These are phyloP conservation scores for Acrossocheilus wenchowensis DNA, from an alignment of 2,797 vertebrate genomes.

Conservation along the genomic window DNA sequence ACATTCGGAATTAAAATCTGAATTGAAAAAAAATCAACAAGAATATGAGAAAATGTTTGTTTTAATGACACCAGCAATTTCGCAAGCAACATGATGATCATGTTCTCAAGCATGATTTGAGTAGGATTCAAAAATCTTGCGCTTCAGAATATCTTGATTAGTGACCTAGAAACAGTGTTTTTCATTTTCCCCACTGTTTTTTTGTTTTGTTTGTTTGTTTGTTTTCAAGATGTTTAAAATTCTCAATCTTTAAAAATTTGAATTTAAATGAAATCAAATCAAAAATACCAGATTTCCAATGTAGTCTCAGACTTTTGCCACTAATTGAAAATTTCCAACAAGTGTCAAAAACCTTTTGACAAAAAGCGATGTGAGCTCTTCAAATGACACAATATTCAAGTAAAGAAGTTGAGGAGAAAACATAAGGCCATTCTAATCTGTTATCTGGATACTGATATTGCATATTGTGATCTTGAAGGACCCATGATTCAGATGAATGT, in stretches of 20 bases:
- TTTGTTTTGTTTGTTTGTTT: background rate
- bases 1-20: background rate
- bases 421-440: conserved; percentile 35
- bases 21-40: background rate
- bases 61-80: background rate
- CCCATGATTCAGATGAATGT: conserved; percentile 6
- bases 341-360: conserved; percentile 47
- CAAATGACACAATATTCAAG: background rate
- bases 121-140: background rate
- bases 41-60: background rate
- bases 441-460: conserved; percentile 26
- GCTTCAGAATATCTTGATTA: background rate
- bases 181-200: too few relatives aligned
- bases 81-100: background rate
- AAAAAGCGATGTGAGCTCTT: conserved; percentile 27
- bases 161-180: background rate
- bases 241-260: background rate
- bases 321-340: conserved; percentile 47
- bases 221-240: too few relatives aligned
- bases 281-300: background rate
- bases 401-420: conserved; percentile 11
- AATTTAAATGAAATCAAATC: background rate
- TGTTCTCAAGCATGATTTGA: background rate
- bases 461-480: conserved; percentile 24
- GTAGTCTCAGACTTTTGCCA: background rate